A percentile compares a stretch with the other conserved stretches of the same genome.
These are phyloP conservation scores for Nymphalis c-album DNA, from an alignment of 2,888 invertebrate species.

Conservation along the genomic window DNA sequence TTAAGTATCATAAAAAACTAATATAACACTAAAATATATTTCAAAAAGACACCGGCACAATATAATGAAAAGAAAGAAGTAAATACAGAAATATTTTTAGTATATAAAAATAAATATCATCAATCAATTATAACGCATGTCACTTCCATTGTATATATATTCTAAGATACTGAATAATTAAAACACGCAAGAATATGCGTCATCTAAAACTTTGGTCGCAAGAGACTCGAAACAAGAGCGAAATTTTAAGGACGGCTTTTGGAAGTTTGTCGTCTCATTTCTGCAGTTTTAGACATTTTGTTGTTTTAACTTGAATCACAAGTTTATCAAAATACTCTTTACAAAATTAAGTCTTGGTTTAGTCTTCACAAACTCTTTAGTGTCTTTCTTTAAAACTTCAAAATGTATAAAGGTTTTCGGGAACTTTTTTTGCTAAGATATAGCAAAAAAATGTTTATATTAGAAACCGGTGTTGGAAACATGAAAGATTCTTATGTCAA, in stretches of 20 bases:
- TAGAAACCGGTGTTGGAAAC: too few species aligned
- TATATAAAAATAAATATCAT: too few species aligned
- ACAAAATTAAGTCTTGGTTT: background rate
- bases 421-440: too few species aligned
- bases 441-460: too few species aligned
- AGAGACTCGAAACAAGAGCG: conserved; percentile 9
- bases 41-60: too few species aligned
- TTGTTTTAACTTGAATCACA: conserved; percentile 5
- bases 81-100: background rate
- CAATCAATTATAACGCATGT: background rate
- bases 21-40: too few species aligned
- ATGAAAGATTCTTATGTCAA: too few species aligned
- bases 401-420: too few species aligned
- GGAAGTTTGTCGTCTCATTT: conserved; percentile 9
- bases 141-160: conserved; percentile 11
- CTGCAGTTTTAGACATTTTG: conserved; percentile 10
- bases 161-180: conserved; percentile 41
- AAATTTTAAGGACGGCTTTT: conserved; percentile 20
- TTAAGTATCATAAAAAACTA: too few species aligned
- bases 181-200: conserved; percentile 38
- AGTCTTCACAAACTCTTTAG: background rate
- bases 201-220: conserved; percentile 24
- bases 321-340: background rate
- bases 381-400: too few species aligned
- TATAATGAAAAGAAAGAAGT: background rate